Evolutionary conservation across 2,888 invertebrate species (phyloP).

Genomic region (Agrochola macilenta): DNA sequence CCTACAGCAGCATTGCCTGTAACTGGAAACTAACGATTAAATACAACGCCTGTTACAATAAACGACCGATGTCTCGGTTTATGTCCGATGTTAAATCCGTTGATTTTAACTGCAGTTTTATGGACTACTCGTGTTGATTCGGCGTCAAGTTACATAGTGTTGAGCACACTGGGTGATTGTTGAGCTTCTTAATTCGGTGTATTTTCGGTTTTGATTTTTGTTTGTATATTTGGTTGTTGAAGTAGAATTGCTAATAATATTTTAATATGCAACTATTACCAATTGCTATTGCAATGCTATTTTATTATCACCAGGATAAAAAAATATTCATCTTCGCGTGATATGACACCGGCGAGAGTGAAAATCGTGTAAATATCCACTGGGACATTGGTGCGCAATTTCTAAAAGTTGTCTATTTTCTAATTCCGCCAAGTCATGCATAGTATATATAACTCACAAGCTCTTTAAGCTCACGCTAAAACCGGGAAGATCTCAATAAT

Average conservation of each 20-base stretch:
- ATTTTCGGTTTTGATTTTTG: not conserved
- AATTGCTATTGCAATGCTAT: not conserved
- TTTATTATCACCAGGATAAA: not conserved
- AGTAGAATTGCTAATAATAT: no score
- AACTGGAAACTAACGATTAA: slow-evolving; percentile 64
- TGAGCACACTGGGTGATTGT: slow-evolving; percentile 66
- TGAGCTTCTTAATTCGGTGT: not conserved
- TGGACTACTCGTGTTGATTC: slow-evolving; percentile 83
- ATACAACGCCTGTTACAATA: slow-evolving; percentile 64
- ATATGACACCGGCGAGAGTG: no score
- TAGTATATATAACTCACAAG: not conserved
- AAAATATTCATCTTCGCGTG: not conserved
- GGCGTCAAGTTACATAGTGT: slow-evolving; percentile 71
- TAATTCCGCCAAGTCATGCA: not conserved
- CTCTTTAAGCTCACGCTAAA: not conserved
- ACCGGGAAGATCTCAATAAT: slow-evolving; percentile 2
- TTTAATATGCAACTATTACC: no score
- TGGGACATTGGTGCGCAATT: not conserved
- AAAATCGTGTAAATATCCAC: not conserved
- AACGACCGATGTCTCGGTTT: slow-evolving; percentile 63
- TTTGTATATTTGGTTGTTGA: not conserved
- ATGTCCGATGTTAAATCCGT: slow-evolving; percentile 66
- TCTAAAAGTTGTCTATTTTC: not conserved
- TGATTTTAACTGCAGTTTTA: slow-evolving; percentile 80
- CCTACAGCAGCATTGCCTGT: slow-evolving; percentile 31